Base-by-base conservation (phyloP, 1,140 invertebrate genomes). In the Pseudomyrmex dendroicus region DNA sequence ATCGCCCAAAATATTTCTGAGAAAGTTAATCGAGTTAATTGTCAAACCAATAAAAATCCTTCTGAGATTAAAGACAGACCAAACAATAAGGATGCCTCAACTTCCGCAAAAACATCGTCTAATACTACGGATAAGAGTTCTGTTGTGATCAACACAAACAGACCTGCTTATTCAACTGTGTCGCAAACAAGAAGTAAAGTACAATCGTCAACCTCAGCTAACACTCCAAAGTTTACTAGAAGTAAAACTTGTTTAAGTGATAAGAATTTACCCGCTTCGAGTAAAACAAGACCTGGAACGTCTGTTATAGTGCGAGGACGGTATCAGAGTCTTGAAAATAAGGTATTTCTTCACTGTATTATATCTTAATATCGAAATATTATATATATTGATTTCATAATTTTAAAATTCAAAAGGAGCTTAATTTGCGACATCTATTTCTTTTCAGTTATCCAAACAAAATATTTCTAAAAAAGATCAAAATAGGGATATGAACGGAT, bases 151-250 rank as follows among this genome's bases (percentile, higher is more conserved):
- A 73, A 57, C 50, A 62, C 62, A 44, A 72, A 57, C 17, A 91
- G 90, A 77, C 90, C 93, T 12, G 94, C 95, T 8, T 95, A 95
- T 90, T 94, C 95, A 9, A 92, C 92, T 0, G 93, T 95, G 5
- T 93, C 95, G 15, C 92, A 92, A 68, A 89, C 88, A 72, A 92
- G 84, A 82, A 84, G 91, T 8, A 90, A 68, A 73, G 73, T 74
- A 64, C 83, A 78, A 17, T 67, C 64, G 22, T 66, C 87, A 64
- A 86, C 72, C 86, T 20, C 63, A 0, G 64, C 82, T 2, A 91
- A 94, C 82, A 72, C 89, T 62, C 89, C 92, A 1, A 92, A 87
- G 66, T 92, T 94, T 57, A 66, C 90, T 56, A 90, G 94, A 46
- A 94, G 94, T 74, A 94, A 94, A 85, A 94, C 94, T 1, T 93